Base-by-base conservation (phyloP, 2,113 vertebrate species). In the Embiotoca jacksoni region DNA sequence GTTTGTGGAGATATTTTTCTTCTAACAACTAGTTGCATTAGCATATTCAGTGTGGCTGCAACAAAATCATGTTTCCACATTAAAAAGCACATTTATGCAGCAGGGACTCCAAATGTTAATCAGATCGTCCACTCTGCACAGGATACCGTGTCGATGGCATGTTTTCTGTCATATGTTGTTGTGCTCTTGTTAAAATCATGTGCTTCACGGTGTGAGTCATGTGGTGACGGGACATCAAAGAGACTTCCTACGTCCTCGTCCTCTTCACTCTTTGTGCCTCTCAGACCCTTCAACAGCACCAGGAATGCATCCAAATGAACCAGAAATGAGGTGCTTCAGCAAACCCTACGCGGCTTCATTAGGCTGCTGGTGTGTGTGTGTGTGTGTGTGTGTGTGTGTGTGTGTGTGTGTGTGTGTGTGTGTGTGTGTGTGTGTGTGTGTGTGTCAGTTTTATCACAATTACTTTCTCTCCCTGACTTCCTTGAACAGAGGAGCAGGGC, bases 341-440 rank as follows among this genome's bases (percentile, higher is more conserved):
- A 77, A 73, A 82, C 53, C 16, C 64, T 55, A 15, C 69, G 44
- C 30, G 55, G 52, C 58, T 72, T 79, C 71, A 79, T 86, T 82
- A 79, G 65, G 66, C 75, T 63, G 64, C 75, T 66, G 36, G 55
- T 13, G 56, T 53, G 23, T 23, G 23, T 23, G 23, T 23, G 23
- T 23, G 23, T 23, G 23, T 23, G 23, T 23, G 23, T 23, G 23
- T 23, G 23, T 23, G 23, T 23, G 23, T 23, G 23, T 23, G 23
- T 23, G 23, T 23, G 23, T 39, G 54, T 50, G 59, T 71, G 76
- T 23, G 41, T 59, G 69, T 36, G 52, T 68, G 44, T 23, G 23
- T 23, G 23, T 23, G 23, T 23, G 23, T 23, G 23, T 23, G 23
- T 23, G 23, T 23, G 23, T 23, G 23, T 23, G 23, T 23, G 23